Base-by-base conservation (phyloP, 2,888 invertebrate genomes). In the Hydropsyche betteni region DNA sequence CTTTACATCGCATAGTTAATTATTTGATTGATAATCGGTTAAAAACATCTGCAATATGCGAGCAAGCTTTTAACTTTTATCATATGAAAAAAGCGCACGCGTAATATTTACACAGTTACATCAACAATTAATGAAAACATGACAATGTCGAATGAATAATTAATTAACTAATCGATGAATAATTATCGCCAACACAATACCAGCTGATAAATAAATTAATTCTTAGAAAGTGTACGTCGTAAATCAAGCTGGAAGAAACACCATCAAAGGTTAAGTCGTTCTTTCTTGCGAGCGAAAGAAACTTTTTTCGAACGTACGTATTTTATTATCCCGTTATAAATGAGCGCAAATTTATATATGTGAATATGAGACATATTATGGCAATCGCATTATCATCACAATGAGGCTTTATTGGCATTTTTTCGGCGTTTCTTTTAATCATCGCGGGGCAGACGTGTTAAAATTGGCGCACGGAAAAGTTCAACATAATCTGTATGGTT, bases 111-210 rank as follows among this genome's bases (percentile, higher is more conserved):
- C 10, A 50, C 69, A 50, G 50, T 50, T 50, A 69, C 69, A n/a
- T 69, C 69, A 51, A 50, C 14, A 50, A 50, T 69, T 69, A 69
- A 69, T 50, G 69, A 69, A 69, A 69, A 51, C 69, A 69, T 69
- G 69, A 69, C 69, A 69, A 16, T 50, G 69, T 69, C 50, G 69
- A 69, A 69, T 69, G 69, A 50, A 69, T 69, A 69, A 69, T 69
- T 50, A 69, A 69, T 50, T 50, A 50, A 69, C 44, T 50, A 69
- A 51, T 69, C 69, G 69, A 69, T 69, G 69, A 69, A 69, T 69
- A 69, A 69, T 51, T 51, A 69, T 50, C 69, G 38, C 12, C 34
- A 36, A 64, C 64, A 64, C 64, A 64, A 64, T 64, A 64, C 64
- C 36, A 34, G 64, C 64, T 36, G 64, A 64, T 64, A 64, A 64